These are phyloP conservation scores for Melanotaenia duboulayi DNA, from an alignment of 2,113 vertebrate genomes.

Conservation along the genomic window DNA sequence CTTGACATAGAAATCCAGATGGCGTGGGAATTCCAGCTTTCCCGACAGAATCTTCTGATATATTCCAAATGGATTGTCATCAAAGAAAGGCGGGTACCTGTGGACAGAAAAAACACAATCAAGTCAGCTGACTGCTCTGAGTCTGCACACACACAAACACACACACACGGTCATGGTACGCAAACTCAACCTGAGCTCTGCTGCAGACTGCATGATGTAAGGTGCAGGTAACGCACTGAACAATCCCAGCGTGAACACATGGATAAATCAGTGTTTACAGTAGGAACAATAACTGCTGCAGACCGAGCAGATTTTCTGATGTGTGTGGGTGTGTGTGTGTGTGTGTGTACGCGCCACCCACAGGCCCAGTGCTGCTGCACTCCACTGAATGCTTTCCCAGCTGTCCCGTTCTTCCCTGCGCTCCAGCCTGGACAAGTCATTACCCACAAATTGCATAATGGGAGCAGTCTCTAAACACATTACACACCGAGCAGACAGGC, in stretches of 20 bases:
- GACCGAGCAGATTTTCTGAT: slow-evolving; percentile 9
- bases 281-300: not conserved
- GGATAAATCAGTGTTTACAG: too few species aligned
- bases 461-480: slow-evolving; percentile 47
- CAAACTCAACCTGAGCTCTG: not conserved
- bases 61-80: slow-evolving; percentile 97
- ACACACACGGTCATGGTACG: not conserved
- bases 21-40: slow-evolving; percentile 94
- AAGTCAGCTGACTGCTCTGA: not conserved
- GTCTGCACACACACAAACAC: too few species aligned
- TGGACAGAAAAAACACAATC: not conserved
- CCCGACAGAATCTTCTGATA: slow-evolving; percentile 98
- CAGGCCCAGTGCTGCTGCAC: slow-evolving; percentile 16
- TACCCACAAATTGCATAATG: slow-evolving; percentile 69
- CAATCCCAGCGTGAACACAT: too few species aligned
- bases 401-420: slow-evolving; percentile 16
- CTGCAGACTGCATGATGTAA: slow-evolving; percentile 32
- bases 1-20: slow-evolving; percentile 97
- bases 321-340: not conserved
- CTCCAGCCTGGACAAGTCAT: slow-evolving; percentile 58
- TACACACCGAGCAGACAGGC: slow-evolving; percentile 46
- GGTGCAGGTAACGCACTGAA: slow-evolving; percentile 9
- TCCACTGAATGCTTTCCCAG: slow-evolving; percentile 44
- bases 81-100: slow-evolving; percentile 96
- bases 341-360: slow-evolving; percentile 34